phyloP scores from a whole-genome alignment of 2,888 invertebrate genomes.

The Limnephilus rhombicus region DNA sequence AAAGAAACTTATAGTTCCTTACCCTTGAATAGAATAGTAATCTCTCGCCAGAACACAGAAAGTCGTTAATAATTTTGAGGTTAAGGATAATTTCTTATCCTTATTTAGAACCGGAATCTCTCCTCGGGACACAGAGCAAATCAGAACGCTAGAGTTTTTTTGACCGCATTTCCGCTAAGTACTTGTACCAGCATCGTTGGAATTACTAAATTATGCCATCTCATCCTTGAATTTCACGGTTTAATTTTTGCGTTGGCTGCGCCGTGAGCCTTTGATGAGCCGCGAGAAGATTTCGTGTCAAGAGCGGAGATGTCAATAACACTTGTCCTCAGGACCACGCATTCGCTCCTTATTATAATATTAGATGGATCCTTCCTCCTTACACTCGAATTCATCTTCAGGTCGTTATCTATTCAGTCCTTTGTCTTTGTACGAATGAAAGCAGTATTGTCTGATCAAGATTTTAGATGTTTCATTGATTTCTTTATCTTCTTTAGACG shows the following conservation, averaged over 20 bases:
- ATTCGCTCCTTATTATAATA: background rate
- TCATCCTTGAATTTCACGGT: background rate
- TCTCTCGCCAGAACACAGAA: no score
- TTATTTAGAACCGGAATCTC: no score
- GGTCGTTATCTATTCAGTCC: background rate
- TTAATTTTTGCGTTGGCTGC: background rate
- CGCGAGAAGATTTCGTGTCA: constrained; percentile 14
- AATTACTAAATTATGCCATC: background rate
- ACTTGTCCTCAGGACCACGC: constrained; percentile 6
- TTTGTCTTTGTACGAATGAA: background rate
- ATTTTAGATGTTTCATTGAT: background rate
- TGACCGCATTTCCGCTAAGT: background rate
- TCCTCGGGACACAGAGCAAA: background rate
- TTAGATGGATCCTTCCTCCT: background rate
- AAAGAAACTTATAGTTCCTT: no score
- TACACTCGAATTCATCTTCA: background rate
- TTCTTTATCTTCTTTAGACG: background rate
- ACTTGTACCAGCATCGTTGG: background rate
- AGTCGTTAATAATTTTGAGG: no score
- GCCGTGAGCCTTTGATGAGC: background rate
- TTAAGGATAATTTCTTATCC: no score
- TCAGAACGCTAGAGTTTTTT: background rate
- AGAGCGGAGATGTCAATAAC: constrained; percentile 18
- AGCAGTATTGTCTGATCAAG: background rate
- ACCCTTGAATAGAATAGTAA: no score